Conservation (phyloP, 2,113 vertebrate species). For the Epinephelus cyanopodus region DNA sequence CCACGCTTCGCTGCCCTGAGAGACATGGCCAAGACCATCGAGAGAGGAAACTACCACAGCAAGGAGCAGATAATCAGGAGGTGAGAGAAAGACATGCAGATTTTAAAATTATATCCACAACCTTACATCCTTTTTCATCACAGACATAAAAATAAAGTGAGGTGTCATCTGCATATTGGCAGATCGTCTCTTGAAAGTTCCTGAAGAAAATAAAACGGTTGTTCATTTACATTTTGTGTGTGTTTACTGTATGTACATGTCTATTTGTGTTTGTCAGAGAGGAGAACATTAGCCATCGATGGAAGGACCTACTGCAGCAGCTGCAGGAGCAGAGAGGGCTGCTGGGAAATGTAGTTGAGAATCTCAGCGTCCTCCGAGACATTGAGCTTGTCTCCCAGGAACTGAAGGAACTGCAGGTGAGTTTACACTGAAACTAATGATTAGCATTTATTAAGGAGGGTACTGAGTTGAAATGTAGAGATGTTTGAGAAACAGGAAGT, state of each 20-base stretch:
- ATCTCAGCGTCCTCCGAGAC: conserved; percentile 85
- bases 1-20: conserved; percentile 88
- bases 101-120: too few relatives aligned
- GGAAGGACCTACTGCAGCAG: conserved; percentile 86
- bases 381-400: conserved; percentile 86
- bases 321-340: conserved; percentile 82
- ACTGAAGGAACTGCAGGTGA: conserved; percentile 89
- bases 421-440: background rate
- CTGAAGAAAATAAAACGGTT: too few relatives aligned
- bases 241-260: too few relatives aligned
- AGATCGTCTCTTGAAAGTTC: background rate
- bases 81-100: conserved; percentile 62
- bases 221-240: too few relatives aligned
- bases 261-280: conserved; percentile 58
- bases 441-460: background rate
- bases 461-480: too few relatives aligned
- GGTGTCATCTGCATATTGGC: background rate
- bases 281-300: conserved; percentile 82
- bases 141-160: background rate
- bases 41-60: conserved; percentile 87
- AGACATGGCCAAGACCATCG: conserved; percentile 85
- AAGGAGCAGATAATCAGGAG: conserved; percentile 82
- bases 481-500: too few relatives aligned
- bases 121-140: too few relatives aligned
- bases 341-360: conserved; percentile 75